These are phyloP conservation scores for Taurulus bubalis DNA, from an alignment of 2,113 vertebrate genomes.

Conservation along the genomic window DNA sequence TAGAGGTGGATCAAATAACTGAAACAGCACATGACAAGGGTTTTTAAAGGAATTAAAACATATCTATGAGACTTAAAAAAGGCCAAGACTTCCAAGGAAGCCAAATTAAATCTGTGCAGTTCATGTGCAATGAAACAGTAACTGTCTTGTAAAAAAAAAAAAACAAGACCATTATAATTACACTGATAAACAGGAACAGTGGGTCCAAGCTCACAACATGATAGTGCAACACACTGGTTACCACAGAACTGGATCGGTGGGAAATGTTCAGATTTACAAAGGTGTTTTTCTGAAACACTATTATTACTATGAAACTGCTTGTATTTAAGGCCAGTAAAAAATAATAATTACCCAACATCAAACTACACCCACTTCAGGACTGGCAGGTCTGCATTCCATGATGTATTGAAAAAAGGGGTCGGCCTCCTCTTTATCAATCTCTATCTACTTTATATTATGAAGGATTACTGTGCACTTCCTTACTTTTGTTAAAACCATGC, in stretches of 20 bases:
- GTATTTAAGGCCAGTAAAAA: not conserved
- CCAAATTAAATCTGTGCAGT: not conserved
- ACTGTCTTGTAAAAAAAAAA: not conserved
- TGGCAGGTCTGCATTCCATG: slow-evolving; percentile 8
- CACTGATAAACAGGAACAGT: not conserved
- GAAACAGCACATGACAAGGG: not conserved
- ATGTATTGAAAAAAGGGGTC: slow-evolving; percentile 19
- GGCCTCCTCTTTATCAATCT: not conserved
- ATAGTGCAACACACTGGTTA: slow-evolving; percentile 4
- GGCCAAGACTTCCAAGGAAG: not conserved
- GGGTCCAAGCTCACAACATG: not conserved
- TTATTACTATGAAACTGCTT: slow-evolving; percentile 9
- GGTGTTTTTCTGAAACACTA: not conserved
- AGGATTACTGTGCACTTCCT: not conserved
- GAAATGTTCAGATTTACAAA: not conserved
- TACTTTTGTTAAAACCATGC: not conserved
- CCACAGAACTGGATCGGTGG: not conserved
- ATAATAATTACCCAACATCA: slow-evolving; percentile 22
- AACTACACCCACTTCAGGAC: slow-evolving; percentile 25
- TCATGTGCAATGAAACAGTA: not conserved
- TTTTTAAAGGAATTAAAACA: not conserved
- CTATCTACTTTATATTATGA: not conserved
- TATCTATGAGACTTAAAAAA: not conserved
- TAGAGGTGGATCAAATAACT: not conserved
- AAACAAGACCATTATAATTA: not conserved